Evolutionary conservation across 2,113 vertebrate genomes (phyloP).

Genomic region (Heterotilapia buettikoferi): DNA sequence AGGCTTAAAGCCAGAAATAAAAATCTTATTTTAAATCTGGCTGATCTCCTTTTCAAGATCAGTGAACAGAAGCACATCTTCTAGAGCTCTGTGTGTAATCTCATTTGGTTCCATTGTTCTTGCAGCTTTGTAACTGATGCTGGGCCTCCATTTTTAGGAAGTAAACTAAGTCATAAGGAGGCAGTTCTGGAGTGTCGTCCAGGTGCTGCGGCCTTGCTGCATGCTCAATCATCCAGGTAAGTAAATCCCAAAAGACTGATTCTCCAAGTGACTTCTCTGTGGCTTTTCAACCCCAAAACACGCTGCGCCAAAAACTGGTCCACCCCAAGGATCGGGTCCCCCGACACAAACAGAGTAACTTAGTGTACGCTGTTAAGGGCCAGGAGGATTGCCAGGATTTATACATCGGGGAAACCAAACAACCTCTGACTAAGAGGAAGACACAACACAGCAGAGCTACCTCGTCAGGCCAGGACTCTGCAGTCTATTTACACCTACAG

Average conservation of each 20-base stretch:
- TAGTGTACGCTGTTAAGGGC: accelerated
- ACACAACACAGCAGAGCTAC: too few relatives aligned
- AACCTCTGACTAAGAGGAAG: accelerated
- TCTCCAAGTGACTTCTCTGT: not conserved
- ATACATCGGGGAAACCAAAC: not conserved
- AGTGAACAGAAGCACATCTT: not conserved
- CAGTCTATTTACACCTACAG: accelerated
- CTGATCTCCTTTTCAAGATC: not conserved
- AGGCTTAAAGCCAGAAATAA: not conserved
- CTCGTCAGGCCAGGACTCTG: too few relatives aligned
- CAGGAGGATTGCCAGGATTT: not conserved
- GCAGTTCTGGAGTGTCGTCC: not conserved
- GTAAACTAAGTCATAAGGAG: not conserved
- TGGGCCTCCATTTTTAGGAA: not conserved
- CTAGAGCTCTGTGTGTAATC: not conserved
- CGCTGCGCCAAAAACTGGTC: accelerated
- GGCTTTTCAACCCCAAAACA: not conserved
- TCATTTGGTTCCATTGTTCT: not conserved
- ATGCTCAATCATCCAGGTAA: not conserved
- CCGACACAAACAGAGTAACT: accelerated
- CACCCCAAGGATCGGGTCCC: not conserved
- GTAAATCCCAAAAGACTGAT: not conserved
- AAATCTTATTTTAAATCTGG: not conserved
- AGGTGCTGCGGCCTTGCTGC: not conserved
- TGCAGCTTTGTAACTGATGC: not conserved